These are phyloP conservation scores for Myodes glareolus DNA, from an alignment of 2,113 vertebrate species.

Conservation along the genomic window DNA sequence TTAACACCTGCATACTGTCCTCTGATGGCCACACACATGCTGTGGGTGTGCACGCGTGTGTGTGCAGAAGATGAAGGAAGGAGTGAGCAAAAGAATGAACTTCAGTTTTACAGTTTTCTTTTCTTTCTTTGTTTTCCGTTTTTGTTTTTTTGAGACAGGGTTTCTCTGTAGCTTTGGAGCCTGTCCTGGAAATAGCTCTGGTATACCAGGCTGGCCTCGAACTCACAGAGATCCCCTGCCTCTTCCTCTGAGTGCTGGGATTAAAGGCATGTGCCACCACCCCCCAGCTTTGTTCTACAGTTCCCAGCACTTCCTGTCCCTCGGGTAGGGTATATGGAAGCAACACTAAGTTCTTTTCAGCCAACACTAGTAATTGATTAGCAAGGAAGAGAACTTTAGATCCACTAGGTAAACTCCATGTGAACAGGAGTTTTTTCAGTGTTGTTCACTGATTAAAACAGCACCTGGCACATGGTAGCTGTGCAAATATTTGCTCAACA, in stretches of 20 bases:
- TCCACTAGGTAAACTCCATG: not conserved
- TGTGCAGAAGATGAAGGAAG: not conserved
- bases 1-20: not conserved
- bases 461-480: not conserved
- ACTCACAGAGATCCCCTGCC: no score
- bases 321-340: not conserved
- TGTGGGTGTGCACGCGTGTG: not conserved
- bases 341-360: not conserved
- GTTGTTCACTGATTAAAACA: slow-evolving; percentile 15
- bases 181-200: no score
- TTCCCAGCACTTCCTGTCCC: not conserved
- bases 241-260: no score
- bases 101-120: not conserved
- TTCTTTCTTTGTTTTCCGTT: no score
- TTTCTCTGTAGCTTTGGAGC: no score
- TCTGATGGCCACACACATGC: not conserved
- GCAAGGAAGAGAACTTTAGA: not conserved
- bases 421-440: not conserved
- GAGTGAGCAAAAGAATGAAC: not conserved
- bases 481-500: slow-evolving; percentile 17
- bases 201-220: no score
- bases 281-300: no score
- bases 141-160: no score
- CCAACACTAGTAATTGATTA: not conserved
- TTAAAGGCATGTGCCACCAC: no score